Percentiles rank a stretch among this genome's conserved stretches.
These are phyloP conservation scores for Lysandra coridon DNA, from an alignment of 2,888 invertebrate species.

Conservation along the genomic window DNA sequence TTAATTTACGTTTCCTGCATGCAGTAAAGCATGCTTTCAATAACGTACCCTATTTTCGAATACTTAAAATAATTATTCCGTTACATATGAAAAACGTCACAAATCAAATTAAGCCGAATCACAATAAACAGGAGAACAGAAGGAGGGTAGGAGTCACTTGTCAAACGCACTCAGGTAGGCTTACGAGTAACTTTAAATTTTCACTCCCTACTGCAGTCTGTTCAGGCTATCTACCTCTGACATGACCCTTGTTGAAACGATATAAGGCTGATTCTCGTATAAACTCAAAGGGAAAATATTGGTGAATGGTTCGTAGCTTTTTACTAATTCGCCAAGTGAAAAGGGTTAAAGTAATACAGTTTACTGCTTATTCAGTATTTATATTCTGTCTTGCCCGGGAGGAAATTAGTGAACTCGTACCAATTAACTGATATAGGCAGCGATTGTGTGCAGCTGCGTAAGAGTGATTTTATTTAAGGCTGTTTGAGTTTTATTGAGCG, in stretches of 20 bases:
- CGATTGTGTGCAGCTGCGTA: slow-evolving; percentile 19
- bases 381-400: slow-evolving; percentile 70
- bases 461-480: not conserved
- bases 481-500: not conserved
- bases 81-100: slow-evolving; percentile 63
- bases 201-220: slow-evolving; percentile 63
- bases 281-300: not conserved
- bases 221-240: not conserved
- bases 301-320: slow-evolving; percentile 59
- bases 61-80: slow-evolving; percentile 4
- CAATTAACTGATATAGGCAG: slow-evolving; percentile 50
- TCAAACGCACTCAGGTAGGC: slow-evolving; percentile 78
- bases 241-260: not conserved
- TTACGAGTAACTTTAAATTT: slow-evolving; percentile 79
- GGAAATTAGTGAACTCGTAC: slow-evolving; percentile 67
- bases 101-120: slow-evolving; percentile 75
- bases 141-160: slow-evolving; percentile 75
- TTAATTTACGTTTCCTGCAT: too few species aligned
- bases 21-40: too few species aligned
- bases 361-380: slow-evolving; percentile 81
- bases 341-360: slow-evolving; percentile 81
- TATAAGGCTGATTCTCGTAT: not conserved
- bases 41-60: too few species aligned
- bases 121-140: slow-evolving; percentile 76
- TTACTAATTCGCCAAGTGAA: slow-evolving; percentile 81